Base-by-base conservation (phyloP, 2,113 vertebrate genomes). In the Protomyctophum bolini region DNA sequence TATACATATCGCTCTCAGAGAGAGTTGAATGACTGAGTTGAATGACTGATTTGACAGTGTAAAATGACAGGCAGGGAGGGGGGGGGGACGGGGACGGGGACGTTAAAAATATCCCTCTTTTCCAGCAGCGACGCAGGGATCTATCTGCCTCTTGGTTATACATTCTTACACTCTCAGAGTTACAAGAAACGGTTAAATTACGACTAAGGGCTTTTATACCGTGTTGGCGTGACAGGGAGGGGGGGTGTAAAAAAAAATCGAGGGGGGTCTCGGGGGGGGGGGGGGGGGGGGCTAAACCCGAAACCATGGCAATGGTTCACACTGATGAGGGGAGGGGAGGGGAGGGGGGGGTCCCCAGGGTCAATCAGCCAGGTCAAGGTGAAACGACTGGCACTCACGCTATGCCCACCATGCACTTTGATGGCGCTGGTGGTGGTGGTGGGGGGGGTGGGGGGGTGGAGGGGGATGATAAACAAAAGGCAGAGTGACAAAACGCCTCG, bases 291-390 rank as follows among this genome's bases (percentile, higher is more conserved):
- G 72, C 61, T 57, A 80, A 28, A 79, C 67, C n/a, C 3, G 70
- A 79, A 87, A 86, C 84, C 82, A 87, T 88, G 80, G 81, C 77
- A 81, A 87, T 79, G 29, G 76, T 84, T 88, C 85, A 84, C 76
- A 77, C 81, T 79, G 79, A 85, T 73, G 77, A 85, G 81, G 77
- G 66, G 62, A 72, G 70, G n/a, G n/a, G n/a, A n/a, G n/a, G n/a
- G n/a, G n/a, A n/a, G n/a, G n/a, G n/a, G n/a, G n/a, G n/a, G n/a
- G n/a, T 81, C 50, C 49, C 55, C 59, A 21, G 79, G 82, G 84
- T 90, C 82, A 85, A 70, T 80, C 82, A 80, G 71, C 62, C 66
- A 46, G 83, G 87, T 89, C 87, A 85, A 86, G 87, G 87, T 89
- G 85, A 85, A 77, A 81, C 63, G 82, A 58, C 80, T 77, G 79